These are phyloP conservation scores for Girardinichthys multiradiatus DNA, from an alignment of 2,113 vertebrate species.

Conservation along the genomic window DNA sequence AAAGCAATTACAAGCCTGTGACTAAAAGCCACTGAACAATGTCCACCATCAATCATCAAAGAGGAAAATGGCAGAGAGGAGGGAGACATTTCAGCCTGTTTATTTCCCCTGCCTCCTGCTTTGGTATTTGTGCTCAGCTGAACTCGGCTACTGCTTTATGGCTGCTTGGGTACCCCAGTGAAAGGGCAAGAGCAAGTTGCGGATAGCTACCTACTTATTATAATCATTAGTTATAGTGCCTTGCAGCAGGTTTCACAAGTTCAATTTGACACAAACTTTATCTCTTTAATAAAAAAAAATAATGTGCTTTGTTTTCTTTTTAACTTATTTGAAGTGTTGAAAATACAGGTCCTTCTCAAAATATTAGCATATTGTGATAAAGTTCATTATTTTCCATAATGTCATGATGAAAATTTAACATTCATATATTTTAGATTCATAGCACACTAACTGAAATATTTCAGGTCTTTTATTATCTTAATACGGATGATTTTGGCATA, in stretches of 20 bases:
- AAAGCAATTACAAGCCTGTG: constrained; percentile 78
- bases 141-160: constrained; percentile 44
- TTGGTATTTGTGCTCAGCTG: constrained; percentile 57
- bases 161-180: constrained; percentile 32
- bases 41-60: constrained; percentile 76
- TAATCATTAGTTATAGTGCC: constrained; percentile 28
- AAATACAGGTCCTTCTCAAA: too few relatives aligned
- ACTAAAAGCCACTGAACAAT: constrained; percentile 80
- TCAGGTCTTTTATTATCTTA: too few relatives aligned
- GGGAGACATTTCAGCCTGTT: constrained; percentile 46
- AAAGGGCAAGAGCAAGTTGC: constrained; percentile 58
- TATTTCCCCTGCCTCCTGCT: constrained; percentile 55
- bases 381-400: too few relatives aligned
- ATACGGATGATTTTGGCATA: too few relatives aligned
- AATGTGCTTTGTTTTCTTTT: too few relatives aligned
- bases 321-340: too few relatives aligned
- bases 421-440: too few relatives aligned
- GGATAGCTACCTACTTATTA: constrained; percentile 51
- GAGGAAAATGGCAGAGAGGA: constrained; percentile 38
- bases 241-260: not conserved
- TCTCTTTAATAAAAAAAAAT: too few relatives aligned
- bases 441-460: too few relatives aligned
- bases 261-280: not conserved
- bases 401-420: too few relatives aligned
- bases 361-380: too few relatives aligned